phyloP scores from a whole-genome alignment of 2,113 vertebrate species.

The Recurvirostra avosetta region DNA sequence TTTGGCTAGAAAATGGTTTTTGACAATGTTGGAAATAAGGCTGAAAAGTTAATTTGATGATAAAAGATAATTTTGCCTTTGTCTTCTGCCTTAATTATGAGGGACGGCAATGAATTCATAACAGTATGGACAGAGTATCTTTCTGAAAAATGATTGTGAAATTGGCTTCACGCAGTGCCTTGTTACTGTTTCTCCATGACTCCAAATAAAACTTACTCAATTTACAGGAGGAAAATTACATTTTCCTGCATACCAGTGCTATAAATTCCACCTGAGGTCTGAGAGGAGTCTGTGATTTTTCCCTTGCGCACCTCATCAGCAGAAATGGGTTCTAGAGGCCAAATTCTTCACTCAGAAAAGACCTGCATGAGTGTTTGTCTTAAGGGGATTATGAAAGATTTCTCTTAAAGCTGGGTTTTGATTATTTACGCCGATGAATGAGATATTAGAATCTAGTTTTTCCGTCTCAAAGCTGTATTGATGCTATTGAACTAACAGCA shows the following conservation, averaged over 20 bases:
- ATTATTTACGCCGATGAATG: neutral
- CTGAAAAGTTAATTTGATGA: neutral
- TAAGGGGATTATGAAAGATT: neutral
- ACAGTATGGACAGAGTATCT: neutral
- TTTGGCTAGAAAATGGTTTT: neutral
- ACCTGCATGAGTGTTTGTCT: neutral
- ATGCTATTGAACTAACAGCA: neutral
- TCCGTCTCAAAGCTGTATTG: neutral
- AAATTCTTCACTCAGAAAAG: neutral
- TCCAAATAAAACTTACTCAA: neutral
- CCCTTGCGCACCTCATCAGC: neutral
- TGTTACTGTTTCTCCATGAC: neutral
- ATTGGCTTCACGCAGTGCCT: neutral
- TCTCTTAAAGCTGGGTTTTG: neutral
- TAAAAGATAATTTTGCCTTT: neutral
- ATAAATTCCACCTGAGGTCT: neutral
- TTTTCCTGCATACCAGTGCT: neutral
- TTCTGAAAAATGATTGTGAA: neutral
- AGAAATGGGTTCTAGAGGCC: neutral
- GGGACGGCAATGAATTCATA: neutral
- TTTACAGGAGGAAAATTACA: neutral
- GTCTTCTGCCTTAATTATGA: neutral
- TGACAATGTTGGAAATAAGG: neutral
- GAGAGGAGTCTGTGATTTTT: neutral
- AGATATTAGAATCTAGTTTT: neutral